Evolutionary conservation across 2,113 vertebrate species (phyloP), one percentile per base, ranked within the genome.

Genomic region (Thalassarche chlororhynchos): DNA sequence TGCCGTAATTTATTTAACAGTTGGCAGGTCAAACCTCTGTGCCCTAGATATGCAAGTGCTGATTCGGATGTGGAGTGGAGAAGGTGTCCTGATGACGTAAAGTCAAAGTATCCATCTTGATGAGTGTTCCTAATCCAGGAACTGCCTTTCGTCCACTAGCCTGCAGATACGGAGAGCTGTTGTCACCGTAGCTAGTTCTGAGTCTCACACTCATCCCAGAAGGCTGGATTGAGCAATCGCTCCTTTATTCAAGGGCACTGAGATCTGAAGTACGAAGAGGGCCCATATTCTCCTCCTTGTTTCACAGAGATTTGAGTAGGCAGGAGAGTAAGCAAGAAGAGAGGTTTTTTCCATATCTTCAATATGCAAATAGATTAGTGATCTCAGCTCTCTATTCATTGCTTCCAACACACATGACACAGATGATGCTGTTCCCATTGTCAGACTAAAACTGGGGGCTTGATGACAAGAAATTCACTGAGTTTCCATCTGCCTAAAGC

Each of bases 341-440:
- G 44, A 78, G 68, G 5, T 65, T 92, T 92, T 91, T 95, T 85
- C 87, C 78, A 55, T 85, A 49, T 90, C 84, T 93, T 95, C 96
- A 85, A 46, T 90, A 96, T 97, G 97, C 95, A 96, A 96, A 96
- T 85, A 90, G 89, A 62, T 82, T 6, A 54, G 82, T 91, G 89
- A 97, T 75, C 95, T 96, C 93, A 96, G 93, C 94, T 96, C 87
- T 66, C 90, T 96, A 89, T 96, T 94, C 93, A 95, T n/a, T 82
- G 78, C 94, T 96, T 93, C 96, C 87, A 97, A 94, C 93, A 97
- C 93, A 96, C 84, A 89, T 96, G 93, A 95, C 94, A 97, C 64
- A 94, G 94, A 96, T 81, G 96, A 95, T 90, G 32, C 90, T 86
- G 79, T 90, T 97, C 54, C 88, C 92, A 94, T 97, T 97, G 97